Evolutionary conservation across 2,113 vertebrate genomes (phyloP), one percentile per base, ranked within the genome.

Genomic region (Grus americana): DNA sequence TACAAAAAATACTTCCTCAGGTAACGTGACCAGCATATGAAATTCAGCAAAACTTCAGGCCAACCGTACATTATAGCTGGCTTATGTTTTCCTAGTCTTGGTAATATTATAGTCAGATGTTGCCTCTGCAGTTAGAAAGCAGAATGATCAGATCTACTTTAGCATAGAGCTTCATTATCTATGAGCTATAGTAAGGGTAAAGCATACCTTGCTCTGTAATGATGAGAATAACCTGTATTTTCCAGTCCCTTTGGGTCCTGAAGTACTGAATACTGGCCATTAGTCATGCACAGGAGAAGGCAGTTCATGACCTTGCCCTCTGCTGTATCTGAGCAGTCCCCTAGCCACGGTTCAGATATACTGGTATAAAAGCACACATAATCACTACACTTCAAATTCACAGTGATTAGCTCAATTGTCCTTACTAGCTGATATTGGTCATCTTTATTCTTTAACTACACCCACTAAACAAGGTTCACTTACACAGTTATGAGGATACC

Each of bases 281-380:
- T 62, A 94, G 27, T 54, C 75, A 66, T 8, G 22, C 59, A 54
- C n/a, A 78, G 50, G 10, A 76, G 54, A 86, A 75, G 1, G 4
- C 34, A 66, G 40, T 78, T 80, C 59, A 44, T 34, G 57, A 23
- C 54, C 32, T 79, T 82, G 55, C 34, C 54, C 49, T 49, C 13
- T 16, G 4, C 36, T 2, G 0, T n/a, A 17, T 23, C 46, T 12
- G 27, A 70, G 46, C 12, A 2, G n/a, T 75, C 44, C 7, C 23
- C 27, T 15, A 57, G 23, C 66, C 2, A 2, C n/a, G 19, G 32
- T n/a, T 82, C 49, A 73, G 63, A 15, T 34, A 10, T 2, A 15
- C 30, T 15, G 27, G 18, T 72, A 6, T 3, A 50, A 42, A 12
- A 61, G 55, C 47, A 50, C 16, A 12, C 34, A 7, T 5, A 61